Evolutionary conservation across 2,888 invertebrate species (phyloP), one percentile per base, ranked within the genome.

Genomic region (Bhutanitis thaidina): DNA sequence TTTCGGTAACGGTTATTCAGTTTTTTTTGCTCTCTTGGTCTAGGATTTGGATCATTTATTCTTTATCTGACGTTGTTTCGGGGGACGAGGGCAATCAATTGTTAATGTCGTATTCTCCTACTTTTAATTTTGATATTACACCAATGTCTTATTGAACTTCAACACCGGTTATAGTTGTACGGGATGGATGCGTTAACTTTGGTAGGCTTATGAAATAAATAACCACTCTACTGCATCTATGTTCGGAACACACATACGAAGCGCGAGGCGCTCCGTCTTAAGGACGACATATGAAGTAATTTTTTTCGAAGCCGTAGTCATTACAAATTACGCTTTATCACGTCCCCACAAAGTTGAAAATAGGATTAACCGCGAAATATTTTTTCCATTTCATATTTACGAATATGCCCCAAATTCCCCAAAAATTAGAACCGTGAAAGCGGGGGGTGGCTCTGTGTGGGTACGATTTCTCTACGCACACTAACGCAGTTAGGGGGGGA

Each of bases 391-490:
- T 89, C 89, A 90, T 89, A 90, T 90, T 90, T 90, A 90, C 90
- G 90, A 90, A 90, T 90, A 90, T 90, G 89, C 86, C 90, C 89
- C 88, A 89, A 90, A 90, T 90, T 90, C 90, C 85, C 88, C 80
- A 90, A 90, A 90, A 90, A 90, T 90, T 90, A 90, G 90, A 90
- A 90, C 90, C 87, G 89, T 90, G 90, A 88, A 89, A 85, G 88
- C 80, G 75, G 70, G 74, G 77, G 71, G 67, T 67, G 71, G 69
- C 67, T 62, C 64, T 69, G 76, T 59, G 74, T 72, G 77, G 70
- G 78, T 67, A 61, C 74, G 73, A 74, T 77, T 74, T 77, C 76
- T 68, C 62, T 67, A 67, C 71, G 60, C 74, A 74, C 71, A 76
- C 74, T 68, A 60, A 62, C 61, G 63, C 57, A 67, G 27, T 8